Conservation (phyloP, 2,797 vertebrate genomes). For the Meriones psammophilus region DNA sequence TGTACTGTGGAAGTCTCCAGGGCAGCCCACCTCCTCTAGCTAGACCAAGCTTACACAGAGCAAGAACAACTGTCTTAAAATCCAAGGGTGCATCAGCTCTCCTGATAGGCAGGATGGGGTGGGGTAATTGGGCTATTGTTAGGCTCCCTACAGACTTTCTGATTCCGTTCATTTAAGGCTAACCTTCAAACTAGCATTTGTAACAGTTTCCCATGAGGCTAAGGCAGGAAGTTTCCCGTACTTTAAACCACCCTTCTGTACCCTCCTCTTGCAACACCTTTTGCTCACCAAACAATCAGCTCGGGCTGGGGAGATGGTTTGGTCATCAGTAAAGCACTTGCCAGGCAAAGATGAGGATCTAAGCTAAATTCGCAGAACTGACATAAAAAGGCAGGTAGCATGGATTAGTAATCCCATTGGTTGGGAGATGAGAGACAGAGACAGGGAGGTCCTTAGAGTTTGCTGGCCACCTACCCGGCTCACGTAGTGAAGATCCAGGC, state of each 20-base stretch:
- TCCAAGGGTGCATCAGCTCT: neutral
- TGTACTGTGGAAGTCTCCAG: neutral
- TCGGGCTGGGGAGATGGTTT: neutral
- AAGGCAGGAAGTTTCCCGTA: neutral
- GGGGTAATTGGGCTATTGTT: neutral
- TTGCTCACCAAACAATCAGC: neutral
- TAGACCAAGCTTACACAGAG: neutral
- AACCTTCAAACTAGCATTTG: constrained; percentile 25
- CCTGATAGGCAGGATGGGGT: neutral
- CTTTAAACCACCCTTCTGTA: neutral
- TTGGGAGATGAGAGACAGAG: neutral
- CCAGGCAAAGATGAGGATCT: neutral
- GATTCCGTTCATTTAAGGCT: neutral
- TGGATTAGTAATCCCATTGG: neutral
- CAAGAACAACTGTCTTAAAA: neutral
- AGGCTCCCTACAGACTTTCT: neutral
- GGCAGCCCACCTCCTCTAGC: neutral
- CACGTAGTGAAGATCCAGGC: neutral
- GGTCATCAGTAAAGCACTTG: neutral
- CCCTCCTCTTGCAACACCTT: neutral
- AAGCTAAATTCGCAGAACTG: neutral
- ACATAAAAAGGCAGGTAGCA: neutral
- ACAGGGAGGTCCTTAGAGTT: neutral
- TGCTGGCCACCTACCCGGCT: no score
- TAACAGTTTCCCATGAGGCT: neutral